Evolutionary conservation across 2,797 vertebrate genomes (phyloP), one percentile per base, ranked within the genome.

Genomic region (Myripristis murdjan): DNA sequence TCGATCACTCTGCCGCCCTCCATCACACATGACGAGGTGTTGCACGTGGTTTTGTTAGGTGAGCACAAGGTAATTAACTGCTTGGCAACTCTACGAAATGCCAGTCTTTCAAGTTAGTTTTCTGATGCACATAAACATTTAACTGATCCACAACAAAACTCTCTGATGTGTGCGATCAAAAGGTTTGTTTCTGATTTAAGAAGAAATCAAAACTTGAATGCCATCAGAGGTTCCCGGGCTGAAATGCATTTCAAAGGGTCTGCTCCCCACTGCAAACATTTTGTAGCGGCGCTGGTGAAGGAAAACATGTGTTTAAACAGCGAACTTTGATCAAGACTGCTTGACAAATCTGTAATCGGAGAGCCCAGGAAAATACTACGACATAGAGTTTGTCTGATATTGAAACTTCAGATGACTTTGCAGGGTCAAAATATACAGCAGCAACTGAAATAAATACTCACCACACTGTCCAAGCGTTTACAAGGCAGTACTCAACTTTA

Each of bases 291-390:
- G 23, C 54, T 18, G 41, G 46, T 63, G 70, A 68, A 33, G 63
- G 52, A 28, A 46, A 70, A 58, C 61, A 57, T 14, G 57, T 53
- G 62, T 9, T 58, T 46, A 66, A 66, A 68, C 49, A 31, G 16
- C 31, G 2, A 1, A 56, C 79, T 84, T 81, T 81, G 70, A 83
- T 83, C 70, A 65, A 68, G 54, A 22, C 60, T 15, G 64, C 52
- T 24, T 71, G 68, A 82, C 31, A 16, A 76, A 70, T 81, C 5
- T 46, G 33, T 68, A 33, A 41, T 41, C 0, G 14, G n/a, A 58
- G 43, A 57, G 46, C 49, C 20, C 49, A 16, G 20, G 20, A 8
- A 23, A 23, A 23, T 41, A 12, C 12, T 41, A 47, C 5, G 15
- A 23, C 49, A 24, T 16, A 37, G 35, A 37, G 35, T 12, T 10